These are phyloP conservation scores for Torymus texanus DNA, from an alignment of 2,888 invertebrate species.

Conservation along the genomic window DNA sequence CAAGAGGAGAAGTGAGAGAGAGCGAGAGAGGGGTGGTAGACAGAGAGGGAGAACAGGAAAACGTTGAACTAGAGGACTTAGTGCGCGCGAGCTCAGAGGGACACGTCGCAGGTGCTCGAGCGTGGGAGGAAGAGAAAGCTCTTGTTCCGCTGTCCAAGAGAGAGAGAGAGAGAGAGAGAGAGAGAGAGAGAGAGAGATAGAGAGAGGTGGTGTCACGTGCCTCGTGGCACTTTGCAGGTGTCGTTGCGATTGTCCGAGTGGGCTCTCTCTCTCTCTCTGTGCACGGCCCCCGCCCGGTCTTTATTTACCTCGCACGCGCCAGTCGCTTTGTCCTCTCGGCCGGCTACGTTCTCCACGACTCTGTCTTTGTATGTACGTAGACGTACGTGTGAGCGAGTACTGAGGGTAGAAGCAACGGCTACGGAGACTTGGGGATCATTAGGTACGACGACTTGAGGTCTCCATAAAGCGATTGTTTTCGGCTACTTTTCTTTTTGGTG, in stretches of 20 bases:
- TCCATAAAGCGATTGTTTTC: too few relatives aligned
- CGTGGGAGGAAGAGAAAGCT: too few relatives aligned
- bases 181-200: not conserved
- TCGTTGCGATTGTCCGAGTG: constrained; percentile 29
- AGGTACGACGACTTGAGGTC: too few relatives aligned
- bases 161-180: too few relatives aligned
- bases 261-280: too few relatives aligned
- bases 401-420: too few relatives aligned
- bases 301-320: constrained; percentile 24
- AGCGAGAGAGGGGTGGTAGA: not conserved
- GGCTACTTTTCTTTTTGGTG: too few relatives aligned
- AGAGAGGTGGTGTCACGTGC: constrained; percentile 37
- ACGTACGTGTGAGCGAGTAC: too few relatives aligned
- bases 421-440: too few relatives aligned
- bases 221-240: constrained; percentile 52
- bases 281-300: not conserved
- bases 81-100: not conserved
- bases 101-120: too few relatives aligned
- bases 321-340: not conserved
- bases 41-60: constrained; percentile 1
- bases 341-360: not conserved
- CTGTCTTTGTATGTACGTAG: too few relatives aligned
- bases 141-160: too few relatives aligned
- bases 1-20: constrained; percentile 1
- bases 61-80: constrained; percentile 30